Conservation (phyloP, 2,797 vertebrate genomes). For the Intellagama lesueurii region DNA sequence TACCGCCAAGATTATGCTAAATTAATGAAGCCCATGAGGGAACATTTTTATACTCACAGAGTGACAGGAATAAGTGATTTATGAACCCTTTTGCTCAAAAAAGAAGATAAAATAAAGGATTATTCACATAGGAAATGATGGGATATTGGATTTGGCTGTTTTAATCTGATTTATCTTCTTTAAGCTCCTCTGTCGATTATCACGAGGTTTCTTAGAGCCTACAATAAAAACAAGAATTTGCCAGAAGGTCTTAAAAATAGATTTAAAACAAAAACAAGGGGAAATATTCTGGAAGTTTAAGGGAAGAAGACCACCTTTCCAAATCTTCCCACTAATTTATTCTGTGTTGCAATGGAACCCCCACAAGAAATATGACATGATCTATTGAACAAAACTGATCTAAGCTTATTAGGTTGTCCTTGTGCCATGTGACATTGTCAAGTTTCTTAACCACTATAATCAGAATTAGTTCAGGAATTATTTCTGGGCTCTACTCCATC, state of each 20-base stretch:
- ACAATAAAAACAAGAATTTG: constrained; percentile 30
- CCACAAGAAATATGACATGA: background rate
- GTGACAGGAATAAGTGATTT: constrained; percentile 28
- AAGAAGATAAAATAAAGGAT: constrained; percentile 26
- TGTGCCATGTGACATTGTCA: background rate
- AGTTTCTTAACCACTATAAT: background rate
- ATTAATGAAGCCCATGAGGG: background rate
- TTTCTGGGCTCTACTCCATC: background rate
- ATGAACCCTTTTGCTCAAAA: constrained; percentile 7
- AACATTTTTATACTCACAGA: constrained; percentile 8
- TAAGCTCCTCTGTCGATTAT: background rate
- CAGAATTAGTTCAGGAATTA: background rate
- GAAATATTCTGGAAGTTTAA: background rate
- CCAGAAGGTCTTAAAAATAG: constrained; percentile 18
- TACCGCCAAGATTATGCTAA: background rate
- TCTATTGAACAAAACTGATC: background rate
- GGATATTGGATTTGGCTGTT: background rate
- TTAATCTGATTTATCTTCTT: constrained; percentile 42
- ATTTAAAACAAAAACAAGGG: background rate
- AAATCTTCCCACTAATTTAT: background rate
- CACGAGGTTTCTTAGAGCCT: background rate
- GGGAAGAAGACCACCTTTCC: background rate
- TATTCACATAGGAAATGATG: background rate
- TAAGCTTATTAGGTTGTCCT: background rate
- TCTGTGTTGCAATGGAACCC: background rate